Base-by-base conservation (phyloP, 35 echinoderm and acorn worm species). In the Lytechinus pictus region DNA sequence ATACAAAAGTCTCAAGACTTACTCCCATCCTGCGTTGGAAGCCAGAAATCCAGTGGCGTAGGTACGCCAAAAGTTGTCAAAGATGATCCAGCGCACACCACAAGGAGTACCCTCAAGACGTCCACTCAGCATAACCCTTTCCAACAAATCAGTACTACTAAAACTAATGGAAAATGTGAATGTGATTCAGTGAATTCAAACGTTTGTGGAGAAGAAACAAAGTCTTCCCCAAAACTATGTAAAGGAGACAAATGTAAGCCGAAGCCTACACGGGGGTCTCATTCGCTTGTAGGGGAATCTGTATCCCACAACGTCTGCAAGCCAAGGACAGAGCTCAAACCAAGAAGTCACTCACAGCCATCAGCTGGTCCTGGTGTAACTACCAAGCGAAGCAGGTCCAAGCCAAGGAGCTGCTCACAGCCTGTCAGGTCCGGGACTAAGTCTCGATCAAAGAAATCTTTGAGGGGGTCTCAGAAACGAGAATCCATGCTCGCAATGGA, bases 401-500 rank as follows among this genome's bases (percentile, higher is more conserved):
- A 90, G 24, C 29, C 16, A 28, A 90, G 24, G 88, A 90, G 29
- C 2, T 54, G 55, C 57, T 93, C 53, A 5, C 92, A 93, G 92
- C 92, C 92, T 27, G 52, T 55, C 14, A 55, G n/a, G 52, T 54
- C 54, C 9, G 5, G 10, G 16, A 54, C 27, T 57, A 21, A 10
- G 54, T 54, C 53, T 10, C 9, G 55, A 27, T 57, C 53, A 16
- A 54, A 27, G n/a, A 16, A 53, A 57, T 54, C 54, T 21, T 5
- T 21, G 27, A 28, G n/a, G 92, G 53, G 54, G 2, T 55, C n/a
- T 3, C n/a, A 55, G 52, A 93, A 54, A 54, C 28, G 92, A 57
- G 54, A 93, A 54, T 93, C 92, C 9, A 93, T 93, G 13, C 14
- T 93, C 6, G 92, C 52, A 4, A 27, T 93, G 52, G 92, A 93